Percentiles rank a stretch among this genome's conserved stretches.
phyloP scores from a whole-genome alignment of 2,797 vertebrate genomes.

The Micromesistius poutassou region DNA sequence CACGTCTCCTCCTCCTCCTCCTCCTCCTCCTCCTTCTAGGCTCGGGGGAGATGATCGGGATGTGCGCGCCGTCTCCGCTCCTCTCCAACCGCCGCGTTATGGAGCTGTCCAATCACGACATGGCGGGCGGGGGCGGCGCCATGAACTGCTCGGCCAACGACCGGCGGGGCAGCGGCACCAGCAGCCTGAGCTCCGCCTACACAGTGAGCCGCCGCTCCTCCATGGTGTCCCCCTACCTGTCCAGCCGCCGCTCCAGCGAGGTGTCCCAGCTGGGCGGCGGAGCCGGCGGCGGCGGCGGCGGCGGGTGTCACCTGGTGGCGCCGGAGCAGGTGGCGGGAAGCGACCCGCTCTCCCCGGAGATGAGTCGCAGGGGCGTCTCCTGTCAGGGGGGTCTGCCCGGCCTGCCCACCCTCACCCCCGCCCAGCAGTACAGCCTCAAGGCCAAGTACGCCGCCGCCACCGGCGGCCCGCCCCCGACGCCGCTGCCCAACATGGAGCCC shows the following conservation, averaged over 20 bases:
- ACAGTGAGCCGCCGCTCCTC: slow-evolving; percentile 93
- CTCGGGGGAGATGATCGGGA: slow-evolving; percentile 70
- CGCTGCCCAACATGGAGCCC: slow-evolving; percentile 79
- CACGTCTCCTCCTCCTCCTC: neutral
- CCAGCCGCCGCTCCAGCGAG: slow-evolving; percentile 81
- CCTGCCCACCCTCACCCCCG: slow-evolving; percentile 80
- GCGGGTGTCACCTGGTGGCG: slow-evolving; percentile 59
- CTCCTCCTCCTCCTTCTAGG: slow-evolving; percentile 41
- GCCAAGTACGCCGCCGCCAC: slow-evolving; percentile 89
- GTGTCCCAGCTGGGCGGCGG: slow-evolving; percentile 73
- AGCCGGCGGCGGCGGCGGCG: slow-evolving; percentile 50
- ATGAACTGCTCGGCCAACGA: slow-evolving; percentile 68
- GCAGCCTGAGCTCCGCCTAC: slow-evolving; percentile 92
- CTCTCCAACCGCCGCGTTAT: slow-evolving; percentile 77
- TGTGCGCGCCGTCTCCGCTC: slow-evolving; percentile 72
- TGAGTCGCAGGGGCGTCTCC: slow-evolving; percentile 67
- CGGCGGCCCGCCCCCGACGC: slow-evolving; percentile 83
- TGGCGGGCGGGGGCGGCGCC: slow-evolving; percentile 53
- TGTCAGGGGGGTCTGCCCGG: slow-evolving; percentile 76
- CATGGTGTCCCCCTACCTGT: slow-evolving; percentile 82
- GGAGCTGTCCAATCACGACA: slow-evolving; percentile 77
- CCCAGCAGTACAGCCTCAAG: slow-evolving; percentile 90
- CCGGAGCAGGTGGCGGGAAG: slow-evolving; percentile 60
- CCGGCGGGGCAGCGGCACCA: slow-evolving; percentile 87
- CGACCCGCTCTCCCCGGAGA: slow-evolving; percentile 75